Conservation (phyloP, 2,113 vertebrate genomes). For the Petrocephalus zakoni region DNA sequence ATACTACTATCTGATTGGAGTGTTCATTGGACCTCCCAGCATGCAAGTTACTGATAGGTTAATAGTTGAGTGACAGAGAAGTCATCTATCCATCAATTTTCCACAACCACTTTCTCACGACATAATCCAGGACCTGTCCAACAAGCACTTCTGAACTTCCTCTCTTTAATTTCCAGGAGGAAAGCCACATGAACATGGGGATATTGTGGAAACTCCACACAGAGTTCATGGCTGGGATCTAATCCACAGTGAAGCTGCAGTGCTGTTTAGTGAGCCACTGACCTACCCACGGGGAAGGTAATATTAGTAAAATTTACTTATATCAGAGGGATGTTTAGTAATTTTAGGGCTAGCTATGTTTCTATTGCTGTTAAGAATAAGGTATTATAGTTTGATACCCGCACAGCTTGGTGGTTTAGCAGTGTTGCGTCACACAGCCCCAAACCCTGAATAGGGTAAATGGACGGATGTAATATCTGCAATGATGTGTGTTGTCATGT, state of each 20-base stretch:
- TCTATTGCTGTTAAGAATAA: neutral
- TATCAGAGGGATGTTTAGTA: neutral
- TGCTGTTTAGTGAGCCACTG: neutral
- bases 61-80: neutral
- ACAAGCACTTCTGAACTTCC: neutral
- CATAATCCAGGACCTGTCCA: neutral
- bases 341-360: neutral
- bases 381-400: neutral
- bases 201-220: neutral
- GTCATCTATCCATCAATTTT: neutral
- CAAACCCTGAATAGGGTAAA: too few species aligned
- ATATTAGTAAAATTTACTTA: neutral
- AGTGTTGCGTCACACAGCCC: too few species aligned
- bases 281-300: neutral
- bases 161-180: neutral
- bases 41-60: neutral
- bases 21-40: neutral
- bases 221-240: neutral
- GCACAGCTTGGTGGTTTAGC: too few species aligned
- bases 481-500: neutral
- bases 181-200: neutral
- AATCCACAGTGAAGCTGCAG: neutral
- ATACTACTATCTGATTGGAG: neutral
- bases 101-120: neutral
- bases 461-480: too few species aligned